Evolutionary conservation across 2,797 vertebrate species (phyloP).

Genomic region (Enteromius argenteus): DNA sequence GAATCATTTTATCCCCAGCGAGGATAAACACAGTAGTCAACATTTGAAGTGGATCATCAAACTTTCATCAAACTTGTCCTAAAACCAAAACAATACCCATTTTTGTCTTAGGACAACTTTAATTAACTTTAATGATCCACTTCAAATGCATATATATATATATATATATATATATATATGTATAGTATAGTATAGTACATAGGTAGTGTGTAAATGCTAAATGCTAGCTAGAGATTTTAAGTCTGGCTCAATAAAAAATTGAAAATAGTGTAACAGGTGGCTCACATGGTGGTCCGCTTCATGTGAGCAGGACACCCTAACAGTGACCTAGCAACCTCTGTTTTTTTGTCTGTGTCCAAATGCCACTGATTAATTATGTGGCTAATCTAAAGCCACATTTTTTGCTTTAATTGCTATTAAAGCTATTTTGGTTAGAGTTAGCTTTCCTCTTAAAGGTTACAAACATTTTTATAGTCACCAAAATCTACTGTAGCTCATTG

Average conservation of each 20-base stretch:
- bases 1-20: no score
- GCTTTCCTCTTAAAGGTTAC: background rate
- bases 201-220: background rate
- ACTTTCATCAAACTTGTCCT: no score
- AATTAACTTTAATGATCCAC: no score
- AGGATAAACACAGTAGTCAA: no score
- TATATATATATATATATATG: no score
- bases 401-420: background rate
- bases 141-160: no score
- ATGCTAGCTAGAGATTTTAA: background rate
- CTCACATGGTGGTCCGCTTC: background rate
- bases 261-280: conserved; percentile 29
- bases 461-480: background rate
- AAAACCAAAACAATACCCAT: no score
- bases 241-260: background rate
- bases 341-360: background rate
- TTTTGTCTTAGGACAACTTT: no score
- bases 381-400: background rate
- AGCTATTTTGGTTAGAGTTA: no score
- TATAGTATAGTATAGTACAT: no score
- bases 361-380: background rate
- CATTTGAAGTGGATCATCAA: no score
- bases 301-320: conserved; percentile 25
- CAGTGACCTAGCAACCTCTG: conserved; percentile 2
- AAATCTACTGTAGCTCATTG: background rate